Conservation (phyloP, 2,888 invertebrate species). For the Apotomis capreana region DNA sequence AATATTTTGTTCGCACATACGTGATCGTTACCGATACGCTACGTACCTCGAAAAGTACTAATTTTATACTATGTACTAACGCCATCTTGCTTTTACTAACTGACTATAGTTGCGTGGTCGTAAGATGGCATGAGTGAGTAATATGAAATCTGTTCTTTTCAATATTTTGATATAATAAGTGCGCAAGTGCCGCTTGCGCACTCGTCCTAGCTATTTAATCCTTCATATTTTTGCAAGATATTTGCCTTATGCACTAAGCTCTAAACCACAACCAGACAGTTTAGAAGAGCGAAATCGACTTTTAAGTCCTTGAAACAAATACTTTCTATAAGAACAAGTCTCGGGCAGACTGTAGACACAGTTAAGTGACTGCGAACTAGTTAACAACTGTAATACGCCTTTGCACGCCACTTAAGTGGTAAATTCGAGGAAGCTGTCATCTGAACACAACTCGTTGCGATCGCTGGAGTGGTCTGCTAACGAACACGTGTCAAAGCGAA, state of each 20-base stretch:
- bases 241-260: background rate
- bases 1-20: too few species aligned
- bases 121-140: too few species aligned
- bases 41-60: too few species aligned
- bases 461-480: constrained; percentile 79
- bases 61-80: too few species aligned
- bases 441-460: constrained; percentile 74
- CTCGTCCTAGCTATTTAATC: too few species aligned
- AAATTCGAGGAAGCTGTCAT: constrained; percentile 80
- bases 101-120: too few species aligned
- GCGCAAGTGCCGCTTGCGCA: too few species aligned
- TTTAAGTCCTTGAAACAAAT: background rate
- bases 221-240: too few species aligned
- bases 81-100: too few species aligned
- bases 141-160: too few species aligned
- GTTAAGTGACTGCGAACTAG: constrained; percentile 66
- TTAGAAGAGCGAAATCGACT: background rate
- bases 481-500: constrained; percentile 83
- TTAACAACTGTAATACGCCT: constrained; percentile 70
- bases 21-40: too few species aligned
- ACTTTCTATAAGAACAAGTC: constrained; percentile 42
- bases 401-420: constrained; percentile 79
- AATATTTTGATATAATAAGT: too few species aligned
- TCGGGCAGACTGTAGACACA: constrained; percentile 46
- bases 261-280: background rate